Evolutionary conservation across 2,113 vertebrate genomes (phyloP), one percentile per base, ranked within the genome.

Genomic region (Mesembrinibis cayennensis): DNA sequence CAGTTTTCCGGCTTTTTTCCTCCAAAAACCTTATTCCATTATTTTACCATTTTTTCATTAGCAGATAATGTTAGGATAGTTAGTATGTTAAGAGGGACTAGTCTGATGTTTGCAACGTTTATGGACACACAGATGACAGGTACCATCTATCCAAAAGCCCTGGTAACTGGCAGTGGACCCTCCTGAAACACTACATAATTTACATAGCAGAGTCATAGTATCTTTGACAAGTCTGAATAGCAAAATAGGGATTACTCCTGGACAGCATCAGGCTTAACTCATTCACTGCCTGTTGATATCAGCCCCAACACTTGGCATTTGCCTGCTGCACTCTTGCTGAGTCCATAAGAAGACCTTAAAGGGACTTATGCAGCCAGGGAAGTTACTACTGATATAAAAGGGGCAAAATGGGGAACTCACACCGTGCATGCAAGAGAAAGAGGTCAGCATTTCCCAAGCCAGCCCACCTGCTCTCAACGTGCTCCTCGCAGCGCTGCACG

Each of bases 341-440:
- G 58, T 25, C 86, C 36, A 6, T 14, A 27, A 77, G 38, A 47
- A 9, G 8, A 61, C 26, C 16, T 29, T 4, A 1, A 70, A 61
- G 36, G 50, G 19, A 34, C 36, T 72, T 18, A 58, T 29, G 18
- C 52, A 65, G 40, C 16, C 63, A 27, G 22, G 42, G n/a, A 26
- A 71, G 47, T n/a, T 42, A 13, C 11, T 55, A 6, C n/a, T 63
- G 42, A 38, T 13, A 45, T 1, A 19, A 30, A 71, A 72, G 25
- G 27, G 22, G 4, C 3, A 7, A 65, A 87, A 50, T 0, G 1
- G 80, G 23, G 40, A 61, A 56, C 23, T 50, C 25, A 0, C 15
- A 62, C 6, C 2, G 0, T 12, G 29, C 1, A 0, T 2, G 34
- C 58, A 29, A 15, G 40, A 73, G 53, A 40, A 63, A 29, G n/a